Evolutionary conservation across 2,888 invertebrate species (phyloP), one percentile per base, ranked within the genome.

Genomic region (Pyrrhia umbra): DNA sequence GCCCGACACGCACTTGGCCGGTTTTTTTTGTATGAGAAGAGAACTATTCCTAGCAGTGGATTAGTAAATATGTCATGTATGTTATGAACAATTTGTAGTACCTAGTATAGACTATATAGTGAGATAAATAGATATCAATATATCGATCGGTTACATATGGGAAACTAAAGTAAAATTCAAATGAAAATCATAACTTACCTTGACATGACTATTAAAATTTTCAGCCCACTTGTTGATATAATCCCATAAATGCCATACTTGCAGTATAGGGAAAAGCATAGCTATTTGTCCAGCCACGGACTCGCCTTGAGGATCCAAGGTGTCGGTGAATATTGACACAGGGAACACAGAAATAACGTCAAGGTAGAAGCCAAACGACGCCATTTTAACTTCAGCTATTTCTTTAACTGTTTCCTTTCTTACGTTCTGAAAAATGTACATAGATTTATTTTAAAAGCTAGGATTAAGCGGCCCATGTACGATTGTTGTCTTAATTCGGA

Each of bases 261-360:
- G 94, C 10, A 95, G 63, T 6, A 87, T 77, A 0, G 93, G 93
- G 3, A 90, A 83, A 43, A 94, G 61, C n/a, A 85, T 82, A 0
- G 89, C 88, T 23, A 93, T 68, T 73, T 92, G 92, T 1, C 88
- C 90, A 2, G 81, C 75, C 6, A 90, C 77, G 1, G 91, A 82
- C 25, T 88, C 85, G 6, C 82, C 85, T 3, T 80, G 62, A 10
- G 90, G 90, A 54, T 94, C 93, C 61, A 94, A 54, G 0, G 91
- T 92, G 42, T 92, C 88, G 21, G 91, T 86, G 75, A 94, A 92
- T 59, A 94, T 91, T 50, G 86, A 85, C 8, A 92, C 81, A 0
- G 95, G 95, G 40, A 94, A 95, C 30, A 95, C 88, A 0, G 95
- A 92, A 47, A 95, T 52, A 9, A 95, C 80, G 55, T 95, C 95